Evolutionary conservation across 2,888 invertebrate species (phyloP).

Genomic region (Caenorhabditis sp.): DNA sequence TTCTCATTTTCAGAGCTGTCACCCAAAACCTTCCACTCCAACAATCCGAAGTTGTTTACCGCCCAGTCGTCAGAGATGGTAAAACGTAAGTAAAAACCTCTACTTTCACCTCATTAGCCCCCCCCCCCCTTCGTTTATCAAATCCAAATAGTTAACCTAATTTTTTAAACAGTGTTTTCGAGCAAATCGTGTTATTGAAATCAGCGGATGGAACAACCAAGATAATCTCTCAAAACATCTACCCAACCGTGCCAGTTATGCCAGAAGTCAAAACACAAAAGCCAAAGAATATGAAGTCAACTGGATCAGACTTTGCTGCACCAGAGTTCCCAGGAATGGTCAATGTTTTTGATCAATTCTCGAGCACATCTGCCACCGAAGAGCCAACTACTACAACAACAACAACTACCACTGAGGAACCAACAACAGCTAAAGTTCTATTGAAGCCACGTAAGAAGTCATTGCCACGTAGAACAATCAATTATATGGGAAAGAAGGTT

Average conservation of each 20-base stretch:
- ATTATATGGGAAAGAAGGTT: conserved; percentile 31
- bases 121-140: neutral
- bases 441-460: conserved; percentile 6
- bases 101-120: too few relatives aligned
- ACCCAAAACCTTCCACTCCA: conserved; percentile 20
- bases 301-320: conserved; percentile 22
- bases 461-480: conserved; percentile 27
- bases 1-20: conserved; percentile 8
- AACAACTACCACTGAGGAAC: conserved; percentile 4
- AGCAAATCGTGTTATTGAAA: conserved; percentile 34
- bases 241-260: conserved; percentile 10
- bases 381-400: conserved; percentile 17
- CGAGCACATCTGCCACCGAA: neutral
- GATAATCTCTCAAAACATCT: conserved; percentile 21
- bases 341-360: neutral
- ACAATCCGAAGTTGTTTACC: conserved; percentile 36
- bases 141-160: neutral
- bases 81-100: conserved; percentile 30
- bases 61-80: conserved; percentile 30
- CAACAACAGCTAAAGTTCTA: conserved; percentile 4
- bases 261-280: neutral
- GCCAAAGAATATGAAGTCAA: conserved; percentile 18
- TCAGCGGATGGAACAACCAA: conserved; percentile 25
- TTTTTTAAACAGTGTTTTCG: conserved; percentile 24
- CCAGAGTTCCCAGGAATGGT: conserved; percentile 40